These are phyloP conservation scores for Redunca redunca DNA, from an alignment of 2,113 vertebrate genomes.

Conservation along the genomic window DNA sequence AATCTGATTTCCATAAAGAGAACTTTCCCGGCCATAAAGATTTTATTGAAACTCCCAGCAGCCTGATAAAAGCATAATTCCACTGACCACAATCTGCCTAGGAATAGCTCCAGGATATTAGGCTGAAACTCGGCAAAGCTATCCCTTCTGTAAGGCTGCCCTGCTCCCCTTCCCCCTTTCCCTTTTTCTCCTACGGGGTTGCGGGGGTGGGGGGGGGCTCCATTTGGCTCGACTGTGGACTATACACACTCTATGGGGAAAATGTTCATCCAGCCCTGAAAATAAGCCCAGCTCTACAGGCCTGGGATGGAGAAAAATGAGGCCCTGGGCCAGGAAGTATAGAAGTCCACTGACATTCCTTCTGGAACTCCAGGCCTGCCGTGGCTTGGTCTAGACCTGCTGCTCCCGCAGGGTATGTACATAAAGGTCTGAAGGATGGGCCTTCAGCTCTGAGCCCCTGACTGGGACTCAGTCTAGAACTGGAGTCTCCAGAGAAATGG, in stretches of 20 bases:
- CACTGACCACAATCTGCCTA: slow-evolving; percentile 73
- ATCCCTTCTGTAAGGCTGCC: slow-evolving; percentile 59
- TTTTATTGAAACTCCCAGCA: slow-evolving; percentile 74
- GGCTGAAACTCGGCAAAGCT: slow-evolving; percentile 52
- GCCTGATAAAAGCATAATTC: slow-evolving; percentile 74
- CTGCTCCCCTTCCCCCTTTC: not conserved
- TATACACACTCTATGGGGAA: slow-evolving; percentile 24
- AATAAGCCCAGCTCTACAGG: slow-evolving; percentile 31
- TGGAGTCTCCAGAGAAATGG: not conserved
- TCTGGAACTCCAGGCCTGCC: not conserved
- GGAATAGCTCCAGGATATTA: slow-evolving; percentile 73
- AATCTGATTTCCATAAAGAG: slow-evolving; percentile 75
- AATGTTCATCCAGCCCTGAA: slow-evolving; percentile 43
- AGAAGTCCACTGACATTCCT: not conserved
- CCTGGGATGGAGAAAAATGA: not conserved
- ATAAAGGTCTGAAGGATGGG: not conserved
- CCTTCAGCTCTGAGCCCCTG: not conserved
- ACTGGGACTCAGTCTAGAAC: not conserved
- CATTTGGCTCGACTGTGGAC: slow-evolving; percentile 52
- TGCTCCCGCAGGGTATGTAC: not conserved
- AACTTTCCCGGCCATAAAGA: slow-evolving; percentile 72
- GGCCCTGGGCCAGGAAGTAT: not conserved
- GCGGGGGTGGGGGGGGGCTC: not conserved
- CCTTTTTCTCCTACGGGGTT: not conserved
- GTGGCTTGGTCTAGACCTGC: not conserved